A percentile compares a stretch with the other conserved stretches of the same genome.
phyloP scores from a whole-genome alignment of 2,113 vertebrate genomes.

The Ptychochromis oligacanthus region DNA sequence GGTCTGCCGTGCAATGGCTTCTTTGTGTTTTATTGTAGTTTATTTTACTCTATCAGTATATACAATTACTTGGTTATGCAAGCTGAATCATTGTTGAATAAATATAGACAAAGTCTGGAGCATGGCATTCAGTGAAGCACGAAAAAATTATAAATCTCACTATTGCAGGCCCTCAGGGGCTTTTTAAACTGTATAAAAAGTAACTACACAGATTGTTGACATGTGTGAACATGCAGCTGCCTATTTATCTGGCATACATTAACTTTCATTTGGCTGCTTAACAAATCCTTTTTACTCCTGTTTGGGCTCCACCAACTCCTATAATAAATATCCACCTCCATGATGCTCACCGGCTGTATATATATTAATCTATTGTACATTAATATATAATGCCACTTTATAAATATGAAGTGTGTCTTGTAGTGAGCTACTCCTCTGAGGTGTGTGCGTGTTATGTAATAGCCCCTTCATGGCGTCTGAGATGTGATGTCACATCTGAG shows the following conservation, averaged over 20 bases:
- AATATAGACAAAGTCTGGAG: no score
- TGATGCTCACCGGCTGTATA: fast-evolving
- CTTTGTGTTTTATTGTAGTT: not conserved
- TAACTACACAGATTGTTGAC: not conserved
- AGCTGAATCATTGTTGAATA: not conserved
- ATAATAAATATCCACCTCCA: not conserved
- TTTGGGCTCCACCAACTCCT: not conserved
- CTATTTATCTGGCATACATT: not conserved
- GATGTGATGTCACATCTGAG: conserved; percentile 24
- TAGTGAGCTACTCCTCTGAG: not conserved
- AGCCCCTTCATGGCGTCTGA: not conserved
- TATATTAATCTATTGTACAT: not conserved
- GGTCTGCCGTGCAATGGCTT: fast-evolving
- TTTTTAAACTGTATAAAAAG: not conserved
- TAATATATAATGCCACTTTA: not conserved
- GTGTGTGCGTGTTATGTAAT: conserved; percentile 32
- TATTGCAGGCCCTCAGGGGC: not conserved
- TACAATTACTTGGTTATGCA: not conserved
- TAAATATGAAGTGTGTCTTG: not conserved
- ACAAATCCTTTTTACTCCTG: not conserved
- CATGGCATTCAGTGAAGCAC: not conserved
- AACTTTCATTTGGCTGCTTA: not conserved
- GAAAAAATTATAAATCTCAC: not conserved
- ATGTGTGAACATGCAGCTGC: no score
- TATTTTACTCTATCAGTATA: not conserved